phyloP scores from a whole-genome alignment of 2,113 vertebrate species.

The Oncorhynchus masou region DNA sequence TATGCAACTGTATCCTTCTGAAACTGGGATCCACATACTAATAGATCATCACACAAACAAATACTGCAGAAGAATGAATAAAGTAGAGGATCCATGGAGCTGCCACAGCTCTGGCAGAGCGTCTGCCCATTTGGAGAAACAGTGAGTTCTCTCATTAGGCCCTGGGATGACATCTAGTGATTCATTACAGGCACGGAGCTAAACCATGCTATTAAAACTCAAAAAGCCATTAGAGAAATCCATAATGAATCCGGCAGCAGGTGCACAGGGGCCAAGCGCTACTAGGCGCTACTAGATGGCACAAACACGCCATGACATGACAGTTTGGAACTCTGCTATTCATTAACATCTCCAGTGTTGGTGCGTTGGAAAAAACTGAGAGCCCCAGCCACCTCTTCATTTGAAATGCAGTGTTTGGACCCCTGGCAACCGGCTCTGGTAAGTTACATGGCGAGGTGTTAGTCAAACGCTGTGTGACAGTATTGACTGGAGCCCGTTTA shows the following conservation, averaged over 20 bases:
- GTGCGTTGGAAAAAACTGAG: background rate
- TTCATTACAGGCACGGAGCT: slow-evolving; percentile 67
- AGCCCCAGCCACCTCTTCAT: slow-evolving; percentile 1
- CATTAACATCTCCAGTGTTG: slow-evolving; percentile 53
- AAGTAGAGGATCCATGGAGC: slow-evolving; percentile 51
- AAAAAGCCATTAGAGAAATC: slow-evolving; percentile 72
- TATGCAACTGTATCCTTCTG: no score
- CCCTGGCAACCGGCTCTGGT: background rate
- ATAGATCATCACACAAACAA: slow-evolving; percentile 57
- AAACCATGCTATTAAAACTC: slow-evolving; percentile 72
- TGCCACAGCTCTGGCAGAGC: slow-evolving; percentile 43
- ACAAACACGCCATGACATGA: slow-evolving; percentile 61
- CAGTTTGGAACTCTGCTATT: slow-evolving; percentile 53
- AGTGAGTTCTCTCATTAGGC: slow-evolving; percentile 67
- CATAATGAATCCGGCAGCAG: slow-evolving; percentile 72
- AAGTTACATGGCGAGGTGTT: slow-evolving; percentile 40
- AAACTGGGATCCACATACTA: slow-evolving; percentile 9
- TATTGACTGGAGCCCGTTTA: slow-evolving; percentile 68
- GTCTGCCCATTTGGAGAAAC: slow-evolving; percentile 44
- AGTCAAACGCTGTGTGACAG: slow-evolving; percentile 64
- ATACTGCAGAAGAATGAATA: slow-evolving; percentile 40
- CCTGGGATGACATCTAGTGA: slow-evolving; percentile 63
- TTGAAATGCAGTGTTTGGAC: slow-evolving; percentile 38
- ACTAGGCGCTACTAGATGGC: slow-evolving; percentile 48
- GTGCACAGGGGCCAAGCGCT: slow-evolving; percentile 40